Base-by-base conservation (phyloP, 2,888 invertebrate genomes). In the Sinopyrophorus schimmeli region DNA sequence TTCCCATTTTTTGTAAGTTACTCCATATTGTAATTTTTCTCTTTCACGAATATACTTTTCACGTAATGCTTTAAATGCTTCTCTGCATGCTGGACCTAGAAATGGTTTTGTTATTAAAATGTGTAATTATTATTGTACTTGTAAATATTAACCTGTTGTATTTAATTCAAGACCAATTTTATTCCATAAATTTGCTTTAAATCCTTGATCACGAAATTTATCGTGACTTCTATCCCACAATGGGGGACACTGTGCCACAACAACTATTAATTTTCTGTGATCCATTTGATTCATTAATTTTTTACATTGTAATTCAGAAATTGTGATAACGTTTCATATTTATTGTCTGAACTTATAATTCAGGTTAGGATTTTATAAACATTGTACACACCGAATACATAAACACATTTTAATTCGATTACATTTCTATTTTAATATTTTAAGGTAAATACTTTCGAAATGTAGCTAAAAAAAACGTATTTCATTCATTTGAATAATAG, bases 1-100 rank as follows among this genome's bases (percentile, higher is more conserved):
- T 20, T 60, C 58, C 67, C 65, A 67, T 20, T 55, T 56, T 30
- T 47, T 43, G 43, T 61, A 60, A 14, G 52, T 56, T n/a, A 57
- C 57, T 2, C 53, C 55, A 12, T 53, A 54, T 35, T 64, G 59
- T 7, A 58, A 47, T 41, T 66, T 66, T 44, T 63, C 63, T 7
- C 63, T 49, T 58, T 66, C 66, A 27, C 65, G 43, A 9, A 65
- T 52, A 26, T 65, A 67, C 41, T 66, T 67, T 52, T 67, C 67
- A 28, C 65, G 53, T 5, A 66, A 40, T 12, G 61, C 57, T 44
- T 67, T 67, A 47, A 64, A 66, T 3, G 61, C 53, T 32, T 65
- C 64, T 24, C 60, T 58, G 44, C 64, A 64, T 12, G 47, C 28
- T 7, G 54, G 46, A n/a, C 53, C 66, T 66, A 12, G 3, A 27